Percentiles rank a stretch among this genome's conserved stretches.
These are phyloP conservation scores for Centrocercus urophasianus DNA, from an alignment of 2,113 vertebrate genomes.

Conservation along the genomic window DNA sequence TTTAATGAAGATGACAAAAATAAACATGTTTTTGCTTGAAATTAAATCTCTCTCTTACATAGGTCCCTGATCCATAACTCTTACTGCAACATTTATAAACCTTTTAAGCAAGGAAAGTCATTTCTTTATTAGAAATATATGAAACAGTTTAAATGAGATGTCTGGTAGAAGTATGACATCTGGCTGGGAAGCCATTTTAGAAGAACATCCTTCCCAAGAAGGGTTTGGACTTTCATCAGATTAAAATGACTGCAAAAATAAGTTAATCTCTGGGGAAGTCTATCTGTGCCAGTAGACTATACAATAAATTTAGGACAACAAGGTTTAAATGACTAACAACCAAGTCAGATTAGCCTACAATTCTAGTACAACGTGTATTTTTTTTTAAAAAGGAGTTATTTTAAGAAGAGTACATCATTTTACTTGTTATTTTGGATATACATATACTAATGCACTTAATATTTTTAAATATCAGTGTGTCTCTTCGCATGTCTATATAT, in stretches of 20 bases:
- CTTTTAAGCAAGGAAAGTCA: background rate
- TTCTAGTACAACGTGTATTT: background rate
- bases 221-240: background rate
- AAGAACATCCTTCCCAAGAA: background rate
- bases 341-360: background rate
- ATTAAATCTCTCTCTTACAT: background rate
- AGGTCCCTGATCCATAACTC: background rate
- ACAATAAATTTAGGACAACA: background rate
- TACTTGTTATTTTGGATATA: conserved; percentile 15
- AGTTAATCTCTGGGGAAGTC: background rate
- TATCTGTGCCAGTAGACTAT: background rate
- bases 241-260: conserved; percentile 15
- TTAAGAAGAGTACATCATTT: background rate
- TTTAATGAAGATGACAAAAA: background rate
- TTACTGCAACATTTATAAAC: background rate
- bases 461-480: background rate
- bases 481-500: background rate
- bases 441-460: background rate
- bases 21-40: background rate
- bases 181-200: background rate
- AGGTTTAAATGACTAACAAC: background rate
- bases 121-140: background rate
- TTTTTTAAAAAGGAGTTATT: background rate
- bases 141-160: background rate
- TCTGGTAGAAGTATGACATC: background rate